phyloP scores from a whole-genome alignment of 2,888 invertebrate genomes.

The Megaustenia siamemsis region DNA sequence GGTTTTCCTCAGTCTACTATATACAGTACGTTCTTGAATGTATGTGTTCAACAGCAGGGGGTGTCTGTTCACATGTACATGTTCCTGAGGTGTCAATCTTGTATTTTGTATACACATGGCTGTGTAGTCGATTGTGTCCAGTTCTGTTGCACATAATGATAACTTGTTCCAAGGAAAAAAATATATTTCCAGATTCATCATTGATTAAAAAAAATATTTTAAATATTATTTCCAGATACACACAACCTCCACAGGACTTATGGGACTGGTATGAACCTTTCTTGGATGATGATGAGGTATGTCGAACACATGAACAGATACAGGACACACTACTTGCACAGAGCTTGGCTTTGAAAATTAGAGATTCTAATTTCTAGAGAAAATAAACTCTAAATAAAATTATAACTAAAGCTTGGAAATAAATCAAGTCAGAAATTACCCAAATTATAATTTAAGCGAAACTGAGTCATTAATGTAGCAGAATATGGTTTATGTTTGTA shows the following conservation, averaged over 20 bases:
- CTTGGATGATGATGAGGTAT: constrained; percentile 94
- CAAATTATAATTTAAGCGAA: too few species aligned
- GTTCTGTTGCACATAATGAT: background rate
- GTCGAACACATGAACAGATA: constrained; percentile 62
- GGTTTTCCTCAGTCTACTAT: background rate
- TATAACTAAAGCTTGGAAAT: too few species aligned
- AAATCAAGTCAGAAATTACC: too few species aligned
- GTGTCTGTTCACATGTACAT: background rate
- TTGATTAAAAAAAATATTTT: too few species aligned
- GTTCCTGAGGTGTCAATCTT: background rate
- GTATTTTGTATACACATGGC: constrained; percentile 11
- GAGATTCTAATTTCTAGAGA: too few species aligned
- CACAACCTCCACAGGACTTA: constrained; percentile 95
- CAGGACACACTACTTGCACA: constrained; percentile 28
- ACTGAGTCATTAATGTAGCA: too few species aligned
- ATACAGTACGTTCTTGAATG: background rate
- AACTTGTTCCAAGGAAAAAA: too few species aligned
- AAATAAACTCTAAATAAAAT: too few species aligned
- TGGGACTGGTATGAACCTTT: constrained; percentile 98
- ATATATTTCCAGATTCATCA: too few species aligned
- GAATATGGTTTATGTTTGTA: too few species aligned
- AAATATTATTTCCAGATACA: constrained; percentile 87
- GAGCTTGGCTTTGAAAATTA: background rate
- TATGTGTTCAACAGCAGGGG: background rate
- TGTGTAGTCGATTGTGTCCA: constrained; percentile 13